phyloP scores from a whole-genome alignment of 2,797 vertebrate species.

The Cryptoprocta ferox region DNA sequence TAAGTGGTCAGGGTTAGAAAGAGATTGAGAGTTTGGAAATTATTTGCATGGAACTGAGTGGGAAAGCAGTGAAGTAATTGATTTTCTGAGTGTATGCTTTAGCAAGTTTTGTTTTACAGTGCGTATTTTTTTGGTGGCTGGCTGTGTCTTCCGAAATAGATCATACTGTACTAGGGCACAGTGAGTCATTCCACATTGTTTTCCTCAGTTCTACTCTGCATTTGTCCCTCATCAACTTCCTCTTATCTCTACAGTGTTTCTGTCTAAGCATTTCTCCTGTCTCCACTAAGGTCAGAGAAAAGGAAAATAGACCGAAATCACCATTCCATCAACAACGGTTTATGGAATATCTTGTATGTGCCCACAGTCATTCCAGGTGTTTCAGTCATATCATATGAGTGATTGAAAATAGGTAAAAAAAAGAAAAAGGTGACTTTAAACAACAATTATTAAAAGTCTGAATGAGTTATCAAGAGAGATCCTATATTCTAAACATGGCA shows the following conservation, averaged over 20 bases:
- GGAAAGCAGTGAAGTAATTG: background rate
- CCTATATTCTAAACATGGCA: background rate
- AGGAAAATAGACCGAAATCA: background rate
- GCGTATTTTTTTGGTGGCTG: constrained; percentile 3
- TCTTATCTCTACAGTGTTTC: background rate
- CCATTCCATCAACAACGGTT: background rate
- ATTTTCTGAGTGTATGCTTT: background rate
- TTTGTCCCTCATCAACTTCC: background rate
- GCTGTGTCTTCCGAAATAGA: constrained; percentile 30
- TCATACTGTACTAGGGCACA: background rate
- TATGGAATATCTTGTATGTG: background rate
- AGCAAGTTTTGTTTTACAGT: background rate
- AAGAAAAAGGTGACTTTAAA: background rate
- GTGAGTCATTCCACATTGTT: constrained; percentile 12
- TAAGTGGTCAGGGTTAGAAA: background rate
- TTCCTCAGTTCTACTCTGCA: background rate
- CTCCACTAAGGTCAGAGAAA: constrained; percentile 11
- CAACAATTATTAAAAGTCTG: background rate
- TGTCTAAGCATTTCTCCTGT: background rate
- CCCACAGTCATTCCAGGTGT: background rate
- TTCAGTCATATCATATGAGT: background rate
- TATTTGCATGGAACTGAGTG: background rate
- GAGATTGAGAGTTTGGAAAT: background rate
- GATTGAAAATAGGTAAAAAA: background rate
- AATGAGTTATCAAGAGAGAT: background rate